These are phyloP conservation scores for Verasper variegatus DNA, from an alignment of 2,113 vertebrate species.

Conservation along the genomic window DNA sequence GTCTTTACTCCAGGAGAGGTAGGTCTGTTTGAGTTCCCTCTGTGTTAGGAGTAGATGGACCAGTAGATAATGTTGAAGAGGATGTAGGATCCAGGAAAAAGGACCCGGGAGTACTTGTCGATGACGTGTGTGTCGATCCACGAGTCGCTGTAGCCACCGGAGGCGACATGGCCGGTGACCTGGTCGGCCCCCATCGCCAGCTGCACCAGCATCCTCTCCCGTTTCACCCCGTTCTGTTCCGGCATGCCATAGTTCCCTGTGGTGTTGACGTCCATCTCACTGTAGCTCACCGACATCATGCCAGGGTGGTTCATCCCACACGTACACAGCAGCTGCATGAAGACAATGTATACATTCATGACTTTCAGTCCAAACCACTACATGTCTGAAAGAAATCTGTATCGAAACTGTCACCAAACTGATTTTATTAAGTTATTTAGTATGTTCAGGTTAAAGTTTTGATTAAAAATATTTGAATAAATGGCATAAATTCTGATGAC, in stretches of 20 bases:
- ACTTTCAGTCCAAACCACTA: background rate
- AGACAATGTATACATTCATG: background rate
- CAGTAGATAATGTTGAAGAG: slow-evolving; percentile 97
- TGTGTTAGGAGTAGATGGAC: slow-evolving; percentile 90
- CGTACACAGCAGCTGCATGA: slow-evolving; percentile 85
- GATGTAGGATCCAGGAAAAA: slow-evolving; percentile 92
- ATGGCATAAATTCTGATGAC: too few species aligned
- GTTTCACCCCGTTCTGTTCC: slow-evolving; percentile 83
- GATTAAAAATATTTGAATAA: too few species aligned
- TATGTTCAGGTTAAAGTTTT: too few species aligned
- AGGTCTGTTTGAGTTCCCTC: background rate
- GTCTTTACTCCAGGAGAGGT: background rate
- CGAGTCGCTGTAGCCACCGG: slow-evolving; percentile 83
- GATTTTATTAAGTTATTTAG: too few species aligned
- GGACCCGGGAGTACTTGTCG: slow-evolving; percentile 92
- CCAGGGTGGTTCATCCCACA: slow-evolving; percentile 84
- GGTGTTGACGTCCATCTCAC: slow-evolving; percentile 85
- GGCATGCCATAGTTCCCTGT: slow-evolving; percentile 83
- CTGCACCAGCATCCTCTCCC: slow-evolving; percentile 88
- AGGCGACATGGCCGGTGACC: slow-evolving; percentile 81
- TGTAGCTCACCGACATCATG: slow-evolving; percentile 87
- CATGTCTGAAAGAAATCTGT: background rate
- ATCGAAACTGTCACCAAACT: background rate
- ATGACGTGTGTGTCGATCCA: slow-evolving; percentile 92
- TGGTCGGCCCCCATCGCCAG: slow-evolving; percentile 84